Evolutionary conservation across 2,113 vertebrate species (phyloP), one percentile per base, ranked within the genome.

Genomic region (Marcusenius ussheri): DNA sequence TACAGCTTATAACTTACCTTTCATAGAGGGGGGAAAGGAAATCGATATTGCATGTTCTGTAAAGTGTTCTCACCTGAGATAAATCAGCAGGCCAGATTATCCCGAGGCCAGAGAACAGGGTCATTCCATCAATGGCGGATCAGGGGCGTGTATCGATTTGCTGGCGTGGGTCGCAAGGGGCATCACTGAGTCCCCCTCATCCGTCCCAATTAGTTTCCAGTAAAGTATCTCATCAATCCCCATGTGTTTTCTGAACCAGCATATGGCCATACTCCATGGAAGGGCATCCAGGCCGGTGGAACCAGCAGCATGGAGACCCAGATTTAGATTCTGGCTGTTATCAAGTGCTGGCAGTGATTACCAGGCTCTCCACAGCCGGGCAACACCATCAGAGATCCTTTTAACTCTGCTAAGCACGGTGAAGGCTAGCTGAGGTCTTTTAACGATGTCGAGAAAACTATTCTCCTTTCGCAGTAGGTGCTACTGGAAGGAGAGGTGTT

Each of bases 81-180:
- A 94, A 95, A 95, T 95, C 94, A 93, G 90, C 27, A 83, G 88
- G 35, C 88, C 91, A 93, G 94, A 95, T 95, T 93, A 95, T 94
- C 92, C 92, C 85, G 10, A 80, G 66, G 91, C 91, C 89, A 91
- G 85, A 88, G 89, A 90, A 89, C 51, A 92, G 92, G 93, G 93
- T 91, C 92, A 90, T 94, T 95, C 94, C 93, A 95, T 95, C 93
- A 95, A 94, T 94, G 90, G 90, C 92, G 94, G 95, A 95, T 94
- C 93, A 94, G 92, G 93, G 93, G 92, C 93, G 87, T 42, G 74
- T 93, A 95, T 96, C 88, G 95, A 95, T 95, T 92, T 46, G 19
- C 27, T 47, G 90, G 91, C 90, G 46, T 90, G 92, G 91, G 91
- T 89, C 92, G 92, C 94, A 94, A 94, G 93, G 93, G 93, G 93